Base-by-base conservation (phyloP, 2,113 vertebrate species). In the Cercopithecus mona region DNA sequence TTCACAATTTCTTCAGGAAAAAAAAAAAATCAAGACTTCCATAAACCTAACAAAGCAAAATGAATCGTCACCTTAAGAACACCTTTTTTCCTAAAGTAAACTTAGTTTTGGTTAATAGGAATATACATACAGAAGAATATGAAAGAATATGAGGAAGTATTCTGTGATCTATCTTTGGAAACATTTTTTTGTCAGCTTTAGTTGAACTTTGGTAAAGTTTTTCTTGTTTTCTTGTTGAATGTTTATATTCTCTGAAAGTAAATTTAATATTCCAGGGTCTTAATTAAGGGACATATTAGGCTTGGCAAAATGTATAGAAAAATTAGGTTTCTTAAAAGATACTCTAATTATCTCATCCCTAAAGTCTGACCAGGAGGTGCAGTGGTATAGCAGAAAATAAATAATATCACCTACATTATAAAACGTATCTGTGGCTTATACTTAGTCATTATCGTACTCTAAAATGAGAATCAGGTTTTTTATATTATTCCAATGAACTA, bases 191-290 rank as follows among this genome's bases (percentile, higher is more conserved):
- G 57, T 80, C 5, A 55, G 25, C 12, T 64, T 16, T 80, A 72
- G 23, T 2, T 75, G 10, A 81, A 57, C 43, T 97, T 40, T 83
- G 45, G 70, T 95, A 82, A n/a, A 30, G 68, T 57, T 97, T 40
- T 85, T 64, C 80, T 50, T 94, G 18, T 79, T 17, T 95, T 95
- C 84, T 96, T 86, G 85, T 93, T 96, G 55, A 92, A 92, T 66
- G 97, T 97, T 78, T 94, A 88, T 96, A 78, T 66, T 64, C 72
- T 22, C 48, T 88, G 38, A 40, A 93, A 93, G 32, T 32, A 66
- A 76, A 95, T 38, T 66, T 20, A 12, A 64, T 40, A 35, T 79
- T 84, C 48, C 66, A 61, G 59, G 12, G 64, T 72, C 27, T 68
- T 94, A 94, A 87, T 38, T 40, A 96, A 97, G 55, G 70, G 84